phyloP scores from a whole-genome alignment of 1,140 invertebrate genomes.

The Phthorimaea operculella region DNA sequence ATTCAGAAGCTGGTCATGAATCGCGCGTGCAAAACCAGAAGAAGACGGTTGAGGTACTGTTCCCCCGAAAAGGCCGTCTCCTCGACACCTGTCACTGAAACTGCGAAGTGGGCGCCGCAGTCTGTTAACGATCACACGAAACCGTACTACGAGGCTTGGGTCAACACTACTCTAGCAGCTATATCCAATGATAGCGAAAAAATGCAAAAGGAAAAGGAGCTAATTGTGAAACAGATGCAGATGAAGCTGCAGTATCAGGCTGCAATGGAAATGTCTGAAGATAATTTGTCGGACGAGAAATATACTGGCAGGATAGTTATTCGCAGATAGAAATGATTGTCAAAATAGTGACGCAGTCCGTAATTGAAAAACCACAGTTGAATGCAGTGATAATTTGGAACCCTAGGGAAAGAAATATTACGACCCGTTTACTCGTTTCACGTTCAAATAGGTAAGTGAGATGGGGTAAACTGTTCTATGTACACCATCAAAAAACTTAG shows the following conservation, averaged over 20 bases:
- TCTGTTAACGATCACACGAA: slow-evolving; percentile 32
- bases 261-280: too few species aligned
- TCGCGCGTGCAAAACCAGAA: not conserved
- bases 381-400: too few species aligned
- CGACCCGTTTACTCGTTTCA: too few species aligned
- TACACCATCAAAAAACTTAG: too few species aligned
- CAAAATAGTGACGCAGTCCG: too few species aligned
- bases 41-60: not conserved
- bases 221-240: not conserved
- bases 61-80: not conserved
- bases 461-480: too few species aligned
- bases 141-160: slow-evolving; percentile 53
- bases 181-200: slow-evolving; percentile 18
- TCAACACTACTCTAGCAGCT: slow-evolving; percentile 35
- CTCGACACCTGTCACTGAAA: slow-evolving; percentile 28
- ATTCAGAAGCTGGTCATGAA: not conserved
- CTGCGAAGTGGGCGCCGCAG: slow-evolving; percentile 40
- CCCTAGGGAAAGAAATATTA: too few species aligned
- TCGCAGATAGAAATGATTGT: too few species aligned
- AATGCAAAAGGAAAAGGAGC: slow-evolving; percentile 18
- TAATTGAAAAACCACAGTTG: too few species aligned
- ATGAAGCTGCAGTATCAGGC: not conserved
- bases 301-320: too few species aligned
- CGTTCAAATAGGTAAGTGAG: too few species aligned
- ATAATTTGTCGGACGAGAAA: too few species aligned